phyloP scores from a whole-genome alignment of 2,888 invertebrate species.

The Nemapogon koenigi region DNA sequence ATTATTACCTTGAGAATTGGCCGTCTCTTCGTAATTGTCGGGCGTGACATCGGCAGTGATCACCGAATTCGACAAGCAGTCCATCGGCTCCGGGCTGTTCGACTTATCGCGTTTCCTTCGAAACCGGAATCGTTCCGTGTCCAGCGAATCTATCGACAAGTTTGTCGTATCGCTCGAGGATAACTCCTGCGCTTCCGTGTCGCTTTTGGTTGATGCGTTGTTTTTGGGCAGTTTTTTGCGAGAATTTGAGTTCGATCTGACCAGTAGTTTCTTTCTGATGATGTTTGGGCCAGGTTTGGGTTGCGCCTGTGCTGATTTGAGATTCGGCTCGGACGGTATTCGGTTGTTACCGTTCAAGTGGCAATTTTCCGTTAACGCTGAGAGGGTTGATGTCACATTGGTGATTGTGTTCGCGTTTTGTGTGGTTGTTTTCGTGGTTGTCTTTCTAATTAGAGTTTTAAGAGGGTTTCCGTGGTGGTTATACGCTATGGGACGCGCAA shows the following conservation, averaged over 20 bases:
- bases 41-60: constrained; percentile 52
- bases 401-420: constrained; percentile 33
- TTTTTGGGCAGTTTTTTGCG: constrained; percentile 50
- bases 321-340: constrained; percentile 45
- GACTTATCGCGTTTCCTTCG: constrained; percentile 54
- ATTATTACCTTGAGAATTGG: constrained; percentile 46
- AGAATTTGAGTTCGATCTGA: constrained; percentile 46
- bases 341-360: constrained; percentile 53
- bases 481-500: constrained; percentile 50
- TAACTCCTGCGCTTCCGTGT: constrained; percentile 41
- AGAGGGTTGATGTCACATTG: constrained; percentile 48
- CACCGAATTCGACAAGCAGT: constrained; percentile 42
- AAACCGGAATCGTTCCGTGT: constrained; percentile 48
- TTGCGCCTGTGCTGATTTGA: constrained; percentile 28
- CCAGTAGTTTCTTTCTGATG: constrained; percentile 47
- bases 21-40: constrained; percentile 49
- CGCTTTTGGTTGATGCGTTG: constrained; percentile 28
- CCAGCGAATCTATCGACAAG: constrained; percentile 52
- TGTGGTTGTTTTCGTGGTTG: constrained; percentile 26
- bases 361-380: constrained; percentile 53
- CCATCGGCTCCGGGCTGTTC: constrained; percentile 54
- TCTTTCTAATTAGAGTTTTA: constrained; percentile 47
- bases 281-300: constrained; percentile 29
- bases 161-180: constrained; percentile 59
- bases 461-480: constrained; percentile 40